Base-by-base conservation (phyloP, 2,113 vertebrate species). In the Dinomys branickii region DNA sequence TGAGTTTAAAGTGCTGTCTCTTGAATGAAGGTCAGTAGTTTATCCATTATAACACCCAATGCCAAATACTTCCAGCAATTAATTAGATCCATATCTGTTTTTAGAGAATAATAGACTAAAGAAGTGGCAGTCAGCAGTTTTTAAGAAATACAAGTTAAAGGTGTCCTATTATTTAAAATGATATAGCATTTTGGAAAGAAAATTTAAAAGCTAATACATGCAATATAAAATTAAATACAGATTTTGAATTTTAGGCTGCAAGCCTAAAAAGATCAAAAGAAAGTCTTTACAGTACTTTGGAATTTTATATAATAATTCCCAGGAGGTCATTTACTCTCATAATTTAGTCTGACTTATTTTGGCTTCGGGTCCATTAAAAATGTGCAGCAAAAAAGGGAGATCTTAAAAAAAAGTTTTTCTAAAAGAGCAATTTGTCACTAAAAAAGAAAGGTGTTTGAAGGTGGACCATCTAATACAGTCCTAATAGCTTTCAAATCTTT, bases 311-410 rank as follows among this genome's bases (percentile, higher is more conserved):
- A 99, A 99, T 98, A 98, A 97, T 98, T 98, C 98, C 98, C 95
- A 0, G 98, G 98, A 99, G 98, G 98, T 99, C 98, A 99, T 98
- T 99, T 99, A 98, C 98, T 99, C 98, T 98, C 98, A 98, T 99
- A 99, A 99, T 99, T 99, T 99, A 99, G 98, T 98, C 98, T 99
- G 98, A 99, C 98, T 99, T 99, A 99, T 98, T 99, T 99, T 99
- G 98, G 98, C 98, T 98, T 98, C 98, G 94, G 97, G 98, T 99
- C 98, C 98, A 99, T 99, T 99, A 98, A 98, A 99, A 98, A 98
- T 98, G 97, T 98, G 97, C 96, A 98, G 98, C 96, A 98, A 98
- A 98, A 98, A 98, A 98, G 92, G 97, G 96, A 85, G 97, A 97
- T 81, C 94, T 98, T 96, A 98, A 98, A 75, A 44, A 78, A 28